Evolutionary conservation across 2,797 vertebrate species (phyloP).

Genomic region (Pseudochirops cupreus): DNA sequence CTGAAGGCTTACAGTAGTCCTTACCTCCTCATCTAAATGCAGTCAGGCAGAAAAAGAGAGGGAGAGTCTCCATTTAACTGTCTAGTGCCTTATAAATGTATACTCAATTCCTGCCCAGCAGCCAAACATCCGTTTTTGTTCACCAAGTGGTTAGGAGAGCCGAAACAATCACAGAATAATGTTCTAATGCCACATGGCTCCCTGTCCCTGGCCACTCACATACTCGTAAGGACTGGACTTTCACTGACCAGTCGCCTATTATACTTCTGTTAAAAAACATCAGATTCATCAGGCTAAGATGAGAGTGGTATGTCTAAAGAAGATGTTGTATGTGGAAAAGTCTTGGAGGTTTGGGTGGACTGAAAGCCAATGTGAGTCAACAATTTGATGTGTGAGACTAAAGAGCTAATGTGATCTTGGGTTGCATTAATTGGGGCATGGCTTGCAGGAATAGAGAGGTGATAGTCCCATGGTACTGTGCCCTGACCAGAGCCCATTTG

Average conservation of each 20-base stretch:
- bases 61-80: not conserved
- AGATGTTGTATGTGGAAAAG: not conserved
- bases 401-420: not conserved
- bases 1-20: not conserved
- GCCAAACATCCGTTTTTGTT: not conserved
- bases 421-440: not conserved
- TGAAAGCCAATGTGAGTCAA: not conserved
- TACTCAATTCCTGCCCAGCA: not conserved
- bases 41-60: not conserved
- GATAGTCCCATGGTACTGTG: not conserved
- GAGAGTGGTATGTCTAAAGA: not conserved
- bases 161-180: not conserved
- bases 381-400: not conserved
- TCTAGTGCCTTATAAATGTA: not conserved
- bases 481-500: too few species aligned
- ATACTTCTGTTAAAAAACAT: not conserved
- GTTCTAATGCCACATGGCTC: not conserved
- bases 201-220: not conserved
- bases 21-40: not conserved
- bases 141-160: not conserved
- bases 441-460: not conserved
- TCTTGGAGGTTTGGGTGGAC: not conserved
- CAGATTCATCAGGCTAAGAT: not conserved
- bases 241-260: not conserved
- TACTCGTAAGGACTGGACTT: not conserved